These are phyloP conservation scores for Indicator maculatus DNA, from an alignment of 2,113 vertebrate genomes.

Conservation along the genomic window DNA sequence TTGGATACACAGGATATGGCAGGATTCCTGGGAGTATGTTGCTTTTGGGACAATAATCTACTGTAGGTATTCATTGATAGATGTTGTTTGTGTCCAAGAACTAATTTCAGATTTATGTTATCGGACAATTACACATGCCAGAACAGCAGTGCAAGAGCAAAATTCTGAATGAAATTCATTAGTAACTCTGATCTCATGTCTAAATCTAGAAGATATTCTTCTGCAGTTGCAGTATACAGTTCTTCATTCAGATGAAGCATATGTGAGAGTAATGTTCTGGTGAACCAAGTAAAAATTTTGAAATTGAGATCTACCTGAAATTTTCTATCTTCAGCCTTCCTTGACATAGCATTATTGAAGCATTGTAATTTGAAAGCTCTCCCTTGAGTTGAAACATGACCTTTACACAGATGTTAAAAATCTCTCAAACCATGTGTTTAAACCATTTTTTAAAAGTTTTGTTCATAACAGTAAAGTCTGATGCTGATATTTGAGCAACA, in stretches of 20 bases:
- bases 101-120: background rate
- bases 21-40: background rate
- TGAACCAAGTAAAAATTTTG: background rate
- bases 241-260: background rate
- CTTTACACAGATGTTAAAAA: background rate
- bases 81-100: background rate
- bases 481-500: background rate
- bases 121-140: background rate
- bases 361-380: background rate
- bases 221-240: background rate
- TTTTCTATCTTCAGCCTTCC: background rate
- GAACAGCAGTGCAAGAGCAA: background rate
- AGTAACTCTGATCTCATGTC: background rate
- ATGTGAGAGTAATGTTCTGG: background rate
- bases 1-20: background rate
- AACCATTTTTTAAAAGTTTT: background rate
- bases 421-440: background rate
- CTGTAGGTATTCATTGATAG: background rate
- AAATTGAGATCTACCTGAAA: background rate
- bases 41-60: background rate
- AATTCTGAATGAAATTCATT: background rate
- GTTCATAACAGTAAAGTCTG: background rate
- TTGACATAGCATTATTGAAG: background rate
- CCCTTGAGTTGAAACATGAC: background rate
- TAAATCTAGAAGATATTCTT: background rate